phyloP scores from a whole-genome alignment of 2,797 vertebrate species.

The Pteropus rufus region DNA sequence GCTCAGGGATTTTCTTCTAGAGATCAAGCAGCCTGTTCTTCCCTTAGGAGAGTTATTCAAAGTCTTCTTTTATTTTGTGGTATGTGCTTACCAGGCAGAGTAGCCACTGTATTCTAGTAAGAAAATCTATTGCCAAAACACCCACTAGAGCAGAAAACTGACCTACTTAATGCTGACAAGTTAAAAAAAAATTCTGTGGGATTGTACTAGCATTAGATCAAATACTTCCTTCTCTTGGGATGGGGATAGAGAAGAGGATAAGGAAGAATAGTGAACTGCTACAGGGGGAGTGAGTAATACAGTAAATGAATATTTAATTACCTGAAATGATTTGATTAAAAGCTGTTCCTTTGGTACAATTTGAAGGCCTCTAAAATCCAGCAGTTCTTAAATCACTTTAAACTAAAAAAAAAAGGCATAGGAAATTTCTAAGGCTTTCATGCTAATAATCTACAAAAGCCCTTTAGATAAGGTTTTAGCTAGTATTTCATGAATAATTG shows the following conservation, averaged over 20 bases:
- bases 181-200: conserved; percentile 32
- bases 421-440: not conserved
- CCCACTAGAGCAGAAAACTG: conserved; percentile 73
- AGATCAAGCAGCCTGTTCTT: not conserved
- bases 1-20: conserved; percentile 38
- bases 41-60: conserved; percentile 22
- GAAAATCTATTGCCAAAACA: conserved; percentile 58
- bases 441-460: conserved; percentile 16
- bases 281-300: conserved; percentile 15
- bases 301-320: conserved; percentile 43
- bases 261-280: not conserved
- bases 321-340: conserved; percentile 36
- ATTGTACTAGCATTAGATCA: conserved; percentile 33
- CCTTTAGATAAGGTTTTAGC: not conserved
- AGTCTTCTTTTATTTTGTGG: conserved; percentile 35
- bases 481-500: not conserved
- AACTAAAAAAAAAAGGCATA: not conserved
- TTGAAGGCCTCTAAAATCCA: not conserved
- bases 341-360: not conserved
- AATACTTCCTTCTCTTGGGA: conserved; percentile 11
- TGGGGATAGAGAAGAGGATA: not conserved
- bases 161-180: conserved; percentile 67
- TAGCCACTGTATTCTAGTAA: conserved; percentile 54
- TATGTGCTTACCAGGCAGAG: conserved; percentile 51
- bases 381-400: conserved; percentile 26